These are phyloP conservation scores for Entelurus aequoreus DNA, from an alignment of 2,113 vertebrate species.

Conservation along the genomic window DNA sequence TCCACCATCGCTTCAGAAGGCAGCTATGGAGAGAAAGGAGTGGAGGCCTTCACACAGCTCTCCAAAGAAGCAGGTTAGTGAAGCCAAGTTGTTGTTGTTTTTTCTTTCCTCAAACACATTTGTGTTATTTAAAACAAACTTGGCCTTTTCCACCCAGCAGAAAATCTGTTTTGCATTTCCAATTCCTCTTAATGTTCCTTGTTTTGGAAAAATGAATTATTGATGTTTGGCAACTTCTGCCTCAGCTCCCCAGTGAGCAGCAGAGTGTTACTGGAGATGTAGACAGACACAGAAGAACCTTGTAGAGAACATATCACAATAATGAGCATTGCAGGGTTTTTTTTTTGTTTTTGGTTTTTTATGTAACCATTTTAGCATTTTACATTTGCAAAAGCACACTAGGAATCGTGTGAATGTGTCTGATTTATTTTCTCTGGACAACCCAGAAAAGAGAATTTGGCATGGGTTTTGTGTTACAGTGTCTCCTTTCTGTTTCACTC, in stretches of 20 bases:
- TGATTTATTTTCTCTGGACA: slow-evolving; percentile 12
- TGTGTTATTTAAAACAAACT: slow-evolving; percentile 8
- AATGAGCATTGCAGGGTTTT: slow-evolving; percentile 21
- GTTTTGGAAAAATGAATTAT: slow-evolving; percentile 54
- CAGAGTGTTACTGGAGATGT: slow-evolving; percentile 43
- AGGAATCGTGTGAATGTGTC: slow-evolving; percentile 6
- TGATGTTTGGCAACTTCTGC: slow-evolving; percentile 51
- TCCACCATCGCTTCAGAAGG: slow-evolving; percentile 96
- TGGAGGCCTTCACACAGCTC: slow-evolving; percentile 95
- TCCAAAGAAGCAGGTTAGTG: slow-evolving; percentile 93
- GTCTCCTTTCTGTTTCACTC: slow-evolving; percentile 17
- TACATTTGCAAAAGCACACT: neutral
- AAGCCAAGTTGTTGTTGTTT: neutral
- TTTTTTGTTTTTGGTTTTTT: slow-evolving; percentile 4
- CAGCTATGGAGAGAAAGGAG: slow-evolving; percentile 96
- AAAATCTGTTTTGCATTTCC: slow-evolving; percentile 31
- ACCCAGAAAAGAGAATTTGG: slow-evolving; percentile 10
- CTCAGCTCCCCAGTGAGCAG: slow-evolving; percentile 29
- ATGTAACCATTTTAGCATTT: slow-evolving; percentile 6
- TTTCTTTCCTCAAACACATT: neutral
- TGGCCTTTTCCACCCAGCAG: slow-evolving; percentile 8
- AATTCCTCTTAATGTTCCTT: slow-evolving; percentile 33
- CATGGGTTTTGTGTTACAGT: slow-evolving; percentile 23
- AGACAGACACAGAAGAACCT: slow-evolving; percentile 27
- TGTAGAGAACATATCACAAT: slow-evolving; percentile 21